These are phyloP conservation scores for Bombus cullumanus DNA, from an alignment of 1,140 invertebrate species.

Conservation along the genomic window DNA sequence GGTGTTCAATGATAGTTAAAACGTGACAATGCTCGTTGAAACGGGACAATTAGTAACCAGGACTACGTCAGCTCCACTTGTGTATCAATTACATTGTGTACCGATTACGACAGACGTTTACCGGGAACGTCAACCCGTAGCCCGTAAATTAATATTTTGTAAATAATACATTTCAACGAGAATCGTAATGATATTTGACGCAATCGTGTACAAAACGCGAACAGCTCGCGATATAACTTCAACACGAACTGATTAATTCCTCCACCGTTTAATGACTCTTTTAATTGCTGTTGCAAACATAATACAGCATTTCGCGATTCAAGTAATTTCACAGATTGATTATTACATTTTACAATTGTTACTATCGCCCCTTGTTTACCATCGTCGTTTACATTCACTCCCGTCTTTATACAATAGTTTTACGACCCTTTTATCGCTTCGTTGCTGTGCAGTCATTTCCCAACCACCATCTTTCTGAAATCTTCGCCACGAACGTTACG, in stretches of 20 bases:
- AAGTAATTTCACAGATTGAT: conserved; percentile 12
- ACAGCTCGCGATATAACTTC: neutral
- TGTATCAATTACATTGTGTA: conserved; percentile 9
- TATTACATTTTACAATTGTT: neutral
- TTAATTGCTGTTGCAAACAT: conserved; percentile 5
- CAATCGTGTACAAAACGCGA: neutral
- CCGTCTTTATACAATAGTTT: too few species aligned
- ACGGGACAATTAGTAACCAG: conserved; percentile 50
- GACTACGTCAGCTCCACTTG: conserved; percentile 9
- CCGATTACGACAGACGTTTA: neutral
- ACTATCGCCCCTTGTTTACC: neutral
- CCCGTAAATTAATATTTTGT: conserved; percentile 28
- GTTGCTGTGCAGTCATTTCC: neutral
- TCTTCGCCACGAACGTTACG: too few species aligned
- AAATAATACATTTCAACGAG: conserved; percentile 18
- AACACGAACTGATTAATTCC: conserved; percentile 22
- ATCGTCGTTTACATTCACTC: neutral
- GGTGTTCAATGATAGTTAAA: conserved; percentile 29
- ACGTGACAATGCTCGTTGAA: conserved; percentile 50
- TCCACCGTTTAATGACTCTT: conserved; percentile 25
- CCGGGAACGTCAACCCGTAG: neutral
- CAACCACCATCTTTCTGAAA: neutral
- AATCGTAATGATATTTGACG: neutral
- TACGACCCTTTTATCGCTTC: neutral
- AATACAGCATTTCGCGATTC: neutral